Evolutionary conservation across 2,797 vertebrate genomes (phyloP), one percentile per base, ranked within the genome.

Genomic region (Vespertilio murinus): DNA sequence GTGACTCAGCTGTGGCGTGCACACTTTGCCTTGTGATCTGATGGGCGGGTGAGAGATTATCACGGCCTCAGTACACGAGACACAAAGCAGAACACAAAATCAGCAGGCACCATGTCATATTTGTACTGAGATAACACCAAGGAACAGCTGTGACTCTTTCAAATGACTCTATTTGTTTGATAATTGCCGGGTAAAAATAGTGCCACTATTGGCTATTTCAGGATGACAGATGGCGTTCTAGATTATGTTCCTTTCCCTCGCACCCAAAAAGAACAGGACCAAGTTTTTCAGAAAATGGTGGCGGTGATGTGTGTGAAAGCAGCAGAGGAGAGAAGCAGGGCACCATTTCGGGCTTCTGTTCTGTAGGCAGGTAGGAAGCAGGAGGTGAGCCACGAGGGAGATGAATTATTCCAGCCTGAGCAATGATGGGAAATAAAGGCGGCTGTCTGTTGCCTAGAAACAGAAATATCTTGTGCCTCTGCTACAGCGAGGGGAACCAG

Each of bases 161-260:
- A 97, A 96, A 93, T 88, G 95, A 95, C 77, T 97, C 86, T 45
- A 47, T 96, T 97, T 96, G 94, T 97, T 98, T 97, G 96, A 64
- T 97, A 96, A 97, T 97, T 97, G 92, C 96, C 88, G 94, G 90
- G 56, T 96, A 96, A 97, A 98, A 98, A 97, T 97, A 98, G 94
- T 94, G 95, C 95, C 94, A 94, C 95, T 61, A 59, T 79, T 85
- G 91, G 90, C 96, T 98, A 97, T 98, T 98, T 97, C 95, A 97
- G 94, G 96, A 96, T 95, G 96, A 97, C 98, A 98, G 98, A 98
- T 98, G 98, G 97, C 17, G 69, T 98, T 97, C 95, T 95, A 97
- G 97, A 97, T 98, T 87, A 10, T 97, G 97, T 98, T 96, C 93
- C 92, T 97, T 97, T 98, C 96, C 88, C 94, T 83, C 94, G 95